Conservation (phyloP, 2,888 invertebrate genomes). For the Trichogramma evanescens region DNA sequence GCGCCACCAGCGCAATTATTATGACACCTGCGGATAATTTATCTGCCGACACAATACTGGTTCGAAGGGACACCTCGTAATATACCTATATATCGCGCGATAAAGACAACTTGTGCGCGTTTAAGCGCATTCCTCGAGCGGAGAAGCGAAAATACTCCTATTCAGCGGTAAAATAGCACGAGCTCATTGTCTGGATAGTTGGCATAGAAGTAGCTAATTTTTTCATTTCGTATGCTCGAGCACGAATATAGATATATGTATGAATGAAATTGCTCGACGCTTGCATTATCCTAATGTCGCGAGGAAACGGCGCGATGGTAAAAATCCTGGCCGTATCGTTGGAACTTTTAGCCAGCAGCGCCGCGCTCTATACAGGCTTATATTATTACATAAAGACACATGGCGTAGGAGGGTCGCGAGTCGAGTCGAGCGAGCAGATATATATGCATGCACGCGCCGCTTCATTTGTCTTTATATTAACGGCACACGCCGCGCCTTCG, state of each 20-base stretch:
- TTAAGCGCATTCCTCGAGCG: too few species aligned
- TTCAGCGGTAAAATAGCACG: too few species aligned
- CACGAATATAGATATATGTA: conserved; percentile 1
- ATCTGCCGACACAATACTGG: too few species aligned
- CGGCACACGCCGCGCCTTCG: conserved; percentile 25
- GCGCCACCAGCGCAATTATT: too few species aligned
- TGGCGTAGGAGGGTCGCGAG: conserved; percentile 20
- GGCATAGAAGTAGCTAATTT: too few species aligned
- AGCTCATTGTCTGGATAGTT: too few species aligned
- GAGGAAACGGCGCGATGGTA: not conserved
- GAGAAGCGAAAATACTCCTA: too few species aligned
- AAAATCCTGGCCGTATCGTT: conserved; percentile 6
- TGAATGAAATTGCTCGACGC: conserved; percentile 2
- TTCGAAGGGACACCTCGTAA: too few species aligned
- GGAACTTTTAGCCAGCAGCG: conserved; percentile 12
- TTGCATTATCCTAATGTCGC: conserved; percentile 6
- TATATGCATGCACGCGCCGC: not conserved
- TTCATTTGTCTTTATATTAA: conserved; percentile 36
- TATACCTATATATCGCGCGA: too few species aligned
- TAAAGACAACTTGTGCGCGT: too few species aligned
- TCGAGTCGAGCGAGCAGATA: not conserved
- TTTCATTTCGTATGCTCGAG: too few species aligned
- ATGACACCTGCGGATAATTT: too few species aligned
- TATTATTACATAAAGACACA: conserved; percentile 20
- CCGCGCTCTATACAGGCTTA: conserved; percentile 7